Evolutionary conservation across 30 jellyfish, hydroid and myxozoan species (phyloP).

Genomic region (Calvadosia cruxmelitensis): DNA sequence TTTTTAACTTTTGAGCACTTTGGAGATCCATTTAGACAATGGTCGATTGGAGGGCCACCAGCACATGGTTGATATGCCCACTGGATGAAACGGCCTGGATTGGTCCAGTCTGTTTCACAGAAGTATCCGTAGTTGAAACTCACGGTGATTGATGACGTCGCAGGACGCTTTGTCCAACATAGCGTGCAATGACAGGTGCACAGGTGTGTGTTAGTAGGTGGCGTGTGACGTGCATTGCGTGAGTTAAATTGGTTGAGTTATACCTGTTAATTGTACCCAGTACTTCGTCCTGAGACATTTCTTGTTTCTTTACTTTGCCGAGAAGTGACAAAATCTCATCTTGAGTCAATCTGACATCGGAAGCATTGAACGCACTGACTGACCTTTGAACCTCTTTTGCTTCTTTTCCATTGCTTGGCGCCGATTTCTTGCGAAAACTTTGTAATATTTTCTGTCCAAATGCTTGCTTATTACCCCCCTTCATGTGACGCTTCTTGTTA

Average conservation of each 20-base stretch:
- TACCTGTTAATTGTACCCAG: constrained; percentile 45
- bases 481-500: not conserved
- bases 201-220: not conserved
- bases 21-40: too few relatives aligned
- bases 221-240: constrained; percentile 3
- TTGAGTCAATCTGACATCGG: constrained; percentile 49
- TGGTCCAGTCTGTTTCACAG: too few relatives aligned
- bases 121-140: too few relatives aligned
- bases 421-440: constrained; percentile 28
- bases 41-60: too few relatives aligned
- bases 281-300: constrained; percentile 56
- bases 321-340: constrained; percentile 29
- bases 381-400: not conserved
- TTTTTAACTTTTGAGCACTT: too few relatives aligned
- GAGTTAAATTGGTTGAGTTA: not conserved
- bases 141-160: too few relatives aligned
- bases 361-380: constrained; percentile 33
- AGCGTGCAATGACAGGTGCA: not conserved
- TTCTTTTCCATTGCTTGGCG: constrained; percentile 13
- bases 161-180: too few relatives aligned
- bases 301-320: constrained; percentile 61
- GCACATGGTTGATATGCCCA: too few relatives aligned
- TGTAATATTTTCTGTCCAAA: not conserved
- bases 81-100: too few relatives aligned
- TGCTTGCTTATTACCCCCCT: not conserved